A percentile compares a stretch with the other conserved stretches of the same genome.
phyloP scores from a whole-genome alignment of 2,113 vertebrate species.

The Pedionomus torquatus region DNA sequence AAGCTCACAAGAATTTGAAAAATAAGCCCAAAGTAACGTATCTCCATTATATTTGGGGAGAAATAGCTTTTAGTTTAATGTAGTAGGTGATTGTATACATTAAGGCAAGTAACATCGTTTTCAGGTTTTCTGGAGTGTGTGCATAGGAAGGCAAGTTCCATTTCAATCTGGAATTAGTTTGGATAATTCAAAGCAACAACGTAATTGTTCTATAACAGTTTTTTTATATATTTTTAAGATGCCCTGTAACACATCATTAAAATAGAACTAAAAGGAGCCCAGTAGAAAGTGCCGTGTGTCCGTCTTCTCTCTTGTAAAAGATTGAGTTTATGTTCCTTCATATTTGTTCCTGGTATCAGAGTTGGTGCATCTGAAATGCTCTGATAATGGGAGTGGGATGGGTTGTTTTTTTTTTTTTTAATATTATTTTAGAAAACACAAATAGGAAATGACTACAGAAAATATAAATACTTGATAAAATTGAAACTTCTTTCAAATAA shows the following conservation, averaged over 20 bases:
- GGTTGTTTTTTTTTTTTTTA: neutral
- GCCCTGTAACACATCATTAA: neutral
- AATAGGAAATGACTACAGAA: neutral
- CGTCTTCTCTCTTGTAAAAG: neutral
- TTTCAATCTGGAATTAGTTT: neutral
- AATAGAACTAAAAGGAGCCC: neutral
- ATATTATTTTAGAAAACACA: neutral
- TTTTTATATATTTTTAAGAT: neutral
- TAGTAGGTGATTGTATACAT: neutral
- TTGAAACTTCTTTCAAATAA: neutral
- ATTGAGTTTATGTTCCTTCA: neutral
- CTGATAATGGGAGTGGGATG: neutral
- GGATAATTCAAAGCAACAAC: neutral
- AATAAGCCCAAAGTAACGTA: neutral
- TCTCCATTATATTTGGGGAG: neutral
- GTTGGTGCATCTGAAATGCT: neutral
- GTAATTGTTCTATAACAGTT: neutral
- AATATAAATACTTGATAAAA: neutral
- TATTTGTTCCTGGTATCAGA: neutral
- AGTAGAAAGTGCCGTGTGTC: neutral
- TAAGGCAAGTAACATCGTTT: neutral
- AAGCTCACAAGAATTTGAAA: neutral
- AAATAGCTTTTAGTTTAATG: neutral
- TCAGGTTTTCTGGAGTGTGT: neutral
- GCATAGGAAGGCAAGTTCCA: neutral